Conservation (phyloP, 1,140 invertebrate genomes). For the Penaeus chinensis region DNA sequence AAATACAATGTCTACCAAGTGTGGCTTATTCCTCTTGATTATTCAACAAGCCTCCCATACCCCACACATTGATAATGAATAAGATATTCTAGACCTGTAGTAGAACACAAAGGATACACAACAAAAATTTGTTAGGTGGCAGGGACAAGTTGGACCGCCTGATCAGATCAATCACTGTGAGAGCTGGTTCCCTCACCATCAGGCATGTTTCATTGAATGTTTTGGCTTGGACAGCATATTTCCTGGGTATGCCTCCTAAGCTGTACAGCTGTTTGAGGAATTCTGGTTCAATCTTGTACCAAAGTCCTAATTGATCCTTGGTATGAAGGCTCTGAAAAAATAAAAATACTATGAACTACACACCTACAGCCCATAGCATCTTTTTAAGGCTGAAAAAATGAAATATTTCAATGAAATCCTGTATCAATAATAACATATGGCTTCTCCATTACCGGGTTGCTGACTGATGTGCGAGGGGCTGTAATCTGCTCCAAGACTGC, state of each 20-base stretch:
- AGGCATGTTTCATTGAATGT: conserved; percentile 43
- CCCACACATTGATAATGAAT: not conserved
- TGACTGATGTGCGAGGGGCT: too few relatives aligned
- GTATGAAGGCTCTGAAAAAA: conserved; percentile 37
- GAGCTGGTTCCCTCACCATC: conserved; percentile 40
- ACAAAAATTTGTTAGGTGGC: conserved; percentile 42
- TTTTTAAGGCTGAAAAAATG: too few relatives aligned
- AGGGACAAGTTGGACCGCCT: conserved; percentile 23
- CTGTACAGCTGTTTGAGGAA: conserved; percentile 29
- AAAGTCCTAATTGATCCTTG: conserved; percentile 36
- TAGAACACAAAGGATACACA: conserved; percentile 44
- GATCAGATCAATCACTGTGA: conserved; percentile 27
- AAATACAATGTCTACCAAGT: too few relatives aligned
- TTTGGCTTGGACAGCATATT: not conserved
- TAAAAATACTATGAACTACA: not conserved
- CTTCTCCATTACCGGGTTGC: too few relatives aligned
- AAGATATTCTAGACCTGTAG: not conserved
- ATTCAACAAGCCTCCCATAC: too few relatives aligned
- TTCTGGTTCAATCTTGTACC: conserved; percentile 37
- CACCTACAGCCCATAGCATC: too few relatives aligned
- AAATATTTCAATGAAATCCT: too few relatives aligned
- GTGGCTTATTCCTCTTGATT: too few relatives aligned
- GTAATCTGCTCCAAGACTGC: too few relatives aligned
- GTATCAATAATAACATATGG: too few relatives aligned
- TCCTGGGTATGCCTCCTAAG: conserved; percentile 18